phyloP scores from a whole-genome alignment of 2,113 vertebrate genomes.

The Boleophthalmus pectinirostris region DNA sequence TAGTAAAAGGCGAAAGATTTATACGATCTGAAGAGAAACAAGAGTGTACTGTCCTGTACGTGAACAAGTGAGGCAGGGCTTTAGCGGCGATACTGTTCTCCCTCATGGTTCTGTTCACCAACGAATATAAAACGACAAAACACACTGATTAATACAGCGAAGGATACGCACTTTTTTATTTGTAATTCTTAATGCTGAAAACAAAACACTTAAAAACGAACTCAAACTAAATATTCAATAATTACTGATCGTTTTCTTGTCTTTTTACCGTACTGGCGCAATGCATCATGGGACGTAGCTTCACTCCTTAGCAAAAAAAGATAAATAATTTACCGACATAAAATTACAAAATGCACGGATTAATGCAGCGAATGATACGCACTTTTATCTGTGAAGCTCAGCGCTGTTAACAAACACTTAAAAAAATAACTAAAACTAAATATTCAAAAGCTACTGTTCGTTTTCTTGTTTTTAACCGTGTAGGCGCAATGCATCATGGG shows the following conservation, averaged over 20 bases:
- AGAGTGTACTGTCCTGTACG: background rate
- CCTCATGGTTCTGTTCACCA: background rate
- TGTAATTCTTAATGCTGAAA: background rate
- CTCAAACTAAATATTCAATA: no score
- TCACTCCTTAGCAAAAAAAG: background rate
- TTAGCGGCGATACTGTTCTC: background rate
- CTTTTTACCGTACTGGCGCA: background rate
- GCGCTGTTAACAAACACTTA: no score
- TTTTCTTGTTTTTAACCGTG: no score
- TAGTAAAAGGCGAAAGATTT: slow-evolving; percentile 16
- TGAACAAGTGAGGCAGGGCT: rapidly evolving
- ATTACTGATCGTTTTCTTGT: background rate
- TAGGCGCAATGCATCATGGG: no score
- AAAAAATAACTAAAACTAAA: no score
- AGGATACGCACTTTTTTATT: background rate
- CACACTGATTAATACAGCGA: background rate
- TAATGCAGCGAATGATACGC: no score
- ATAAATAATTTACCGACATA: background rate
- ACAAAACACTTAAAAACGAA: background rate
- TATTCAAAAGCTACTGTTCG: no score
- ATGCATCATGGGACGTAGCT: background rate
- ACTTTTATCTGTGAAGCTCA: no score
- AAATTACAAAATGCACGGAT: no score
- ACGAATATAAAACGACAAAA: background rate
- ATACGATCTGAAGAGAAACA: slow-evolving; percentile 14